Conservation (phyloP, 2,797 vertebrate species). For the Enoplosus armatus region DNA sequence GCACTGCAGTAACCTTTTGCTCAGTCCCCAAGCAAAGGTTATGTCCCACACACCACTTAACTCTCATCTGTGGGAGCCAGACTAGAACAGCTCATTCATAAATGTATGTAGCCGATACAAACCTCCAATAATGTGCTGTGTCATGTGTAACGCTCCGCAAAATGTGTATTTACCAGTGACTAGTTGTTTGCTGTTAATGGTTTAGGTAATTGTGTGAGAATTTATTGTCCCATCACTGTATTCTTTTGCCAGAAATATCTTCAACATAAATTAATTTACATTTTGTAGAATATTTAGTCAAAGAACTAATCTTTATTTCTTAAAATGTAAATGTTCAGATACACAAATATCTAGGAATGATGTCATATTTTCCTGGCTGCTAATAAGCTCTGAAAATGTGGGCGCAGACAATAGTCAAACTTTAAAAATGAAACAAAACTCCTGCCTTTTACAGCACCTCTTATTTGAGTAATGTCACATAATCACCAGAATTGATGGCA, state of each 20-base stretch:
- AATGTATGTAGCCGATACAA: constrained; percentile 49
- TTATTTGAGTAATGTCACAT: constrained; percentile 56
- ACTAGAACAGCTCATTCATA: constrained; percentile 69
- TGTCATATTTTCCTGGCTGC: not conserved
- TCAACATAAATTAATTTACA: not conserved
- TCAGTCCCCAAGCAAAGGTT: constrained; percentile 65
- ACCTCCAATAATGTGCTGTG: constrained; percentile 34
- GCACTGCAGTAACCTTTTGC: constrained; percentile 62
- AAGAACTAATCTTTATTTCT: not conserved
- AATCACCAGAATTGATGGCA: constrained; percentile 53
- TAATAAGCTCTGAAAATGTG: not conserved
- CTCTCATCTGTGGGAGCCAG: constrained; percentile 58
- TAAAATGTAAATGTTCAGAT: not conserved
- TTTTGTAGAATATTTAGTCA: not conserved
- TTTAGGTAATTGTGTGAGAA: not conserved
- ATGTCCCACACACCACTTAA: constrained; percentile 67
- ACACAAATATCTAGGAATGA: not conserved
- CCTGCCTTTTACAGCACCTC: not conserved
- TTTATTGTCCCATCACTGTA: not conserved
- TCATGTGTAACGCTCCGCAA: not conserved
- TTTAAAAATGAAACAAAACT: constrained; percentile 50
- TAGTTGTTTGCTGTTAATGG: not conserved
- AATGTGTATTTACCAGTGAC: not conserved
- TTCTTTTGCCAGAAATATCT: not conserved
- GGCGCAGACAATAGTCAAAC: constrained; percentile 15